Evolutionary conservation across 2,888 invertebrate genomes (phyloP).

Genomic region (Lottia gigantea): DNA sequence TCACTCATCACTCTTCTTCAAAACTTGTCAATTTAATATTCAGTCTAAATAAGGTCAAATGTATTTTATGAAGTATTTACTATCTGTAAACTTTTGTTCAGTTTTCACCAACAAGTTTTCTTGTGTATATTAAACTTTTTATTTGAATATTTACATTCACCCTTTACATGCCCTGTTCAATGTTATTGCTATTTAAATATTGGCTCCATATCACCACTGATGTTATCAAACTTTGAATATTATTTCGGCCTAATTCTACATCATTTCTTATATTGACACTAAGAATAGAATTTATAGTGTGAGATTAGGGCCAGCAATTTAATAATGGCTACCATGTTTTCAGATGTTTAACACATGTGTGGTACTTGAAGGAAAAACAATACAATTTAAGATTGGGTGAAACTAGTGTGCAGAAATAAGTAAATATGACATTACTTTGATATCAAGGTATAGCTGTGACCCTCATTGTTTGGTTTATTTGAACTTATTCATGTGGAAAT

Average conservation of each 20-base stretch:
- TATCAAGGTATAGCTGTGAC: slow-evolving; percentile 3
- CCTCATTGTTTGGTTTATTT: slow-evolving; percentile 9
- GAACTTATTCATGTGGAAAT: slow-evolving; percentile 11
- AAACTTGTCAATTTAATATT: slow-evolving; percentile 9
- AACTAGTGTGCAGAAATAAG: slow-evolving; percentile 8
- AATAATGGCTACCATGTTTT: slow-evolving; percentile 10
- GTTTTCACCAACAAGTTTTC: too few relatives aligned
- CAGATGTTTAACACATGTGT: slow-evolving; percentile 11
- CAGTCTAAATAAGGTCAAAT: background rate
- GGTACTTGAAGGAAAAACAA: slow-evolving; percentile 10
- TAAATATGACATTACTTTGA: slow-evolving; percentile 11
- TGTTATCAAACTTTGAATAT: too few relatives aligned
- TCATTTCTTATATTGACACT: background rate
- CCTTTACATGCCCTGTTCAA: too few relatives aligned
- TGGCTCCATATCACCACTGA: too few relatives aligned
- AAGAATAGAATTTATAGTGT: slow-evolving; percentile 8
- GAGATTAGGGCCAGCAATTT: slow-evolving; percentile 1
- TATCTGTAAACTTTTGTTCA: too few relatives aligned
- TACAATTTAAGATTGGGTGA: slow-evolving; percentile 11
- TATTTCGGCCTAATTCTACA: too few relatives aligned
- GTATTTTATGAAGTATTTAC: too few relatives aligned
- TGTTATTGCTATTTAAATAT: too few relatives aligned
- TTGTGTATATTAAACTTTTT: too few relatives aligned
- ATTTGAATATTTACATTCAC: too few relatives aligned
- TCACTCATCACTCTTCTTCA: background rate